Evolutionary conservation across 37 sponge, comb jelly and placozoan species (phyloP), one percentile per base, ranked within the genome.

Genomic region (Halisarca cf. caerulea): DNA sequence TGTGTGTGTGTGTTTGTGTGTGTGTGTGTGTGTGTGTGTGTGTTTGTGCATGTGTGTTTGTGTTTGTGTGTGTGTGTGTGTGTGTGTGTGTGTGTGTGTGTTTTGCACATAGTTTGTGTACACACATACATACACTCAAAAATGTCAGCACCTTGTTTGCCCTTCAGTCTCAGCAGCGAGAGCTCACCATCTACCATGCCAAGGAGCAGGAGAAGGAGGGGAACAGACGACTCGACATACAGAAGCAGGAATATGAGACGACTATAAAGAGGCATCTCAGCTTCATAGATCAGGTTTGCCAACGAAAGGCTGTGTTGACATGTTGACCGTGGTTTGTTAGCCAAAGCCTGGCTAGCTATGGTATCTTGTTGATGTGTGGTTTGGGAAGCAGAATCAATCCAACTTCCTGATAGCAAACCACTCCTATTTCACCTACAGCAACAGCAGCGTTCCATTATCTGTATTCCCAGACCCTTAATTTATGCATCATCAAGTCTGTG

Each of bases 231-330:
- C 84, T 94, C 66, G 91, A 82, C 43, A 78, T 88, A 24, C 93
- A 91, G 92, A 91, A 79, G 64, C 58, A 89, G 38, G 96, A 96
- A 66, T 94, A 97, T 61, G 97, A 97, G 62, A 47, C 92, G 14
- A 85, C 93, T 2, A 86, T 97, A 32, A 88, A 97, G 84, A 74
- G 97, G 41, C 95, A 94, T 34, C 85, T 91, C 66, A 82, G 86
- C 38, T 94, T 97, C 80, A 97, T 97, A 80, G 97, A 97, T 82
- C 97, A 97, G 85, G 94, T 93, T 2, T 30, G 59, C 3, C 3
- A 2, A 59, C 7, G n/a, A n/a, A n/a, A n/a, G n/a, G n/a, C n/a
- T n/a, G n/a, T n/a, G n/a, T n/a, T n/a, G n/a, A n/a, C n/a, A n/a
- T n/a, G n/a, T n/a, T n/a, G n/a, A n/a, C n/a, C n/a, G n/a, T n/a